phyloP scores from a whole-genome alignment of 2,113 vertebrate species.

The Onychorhynchus coronatus region DNA sequence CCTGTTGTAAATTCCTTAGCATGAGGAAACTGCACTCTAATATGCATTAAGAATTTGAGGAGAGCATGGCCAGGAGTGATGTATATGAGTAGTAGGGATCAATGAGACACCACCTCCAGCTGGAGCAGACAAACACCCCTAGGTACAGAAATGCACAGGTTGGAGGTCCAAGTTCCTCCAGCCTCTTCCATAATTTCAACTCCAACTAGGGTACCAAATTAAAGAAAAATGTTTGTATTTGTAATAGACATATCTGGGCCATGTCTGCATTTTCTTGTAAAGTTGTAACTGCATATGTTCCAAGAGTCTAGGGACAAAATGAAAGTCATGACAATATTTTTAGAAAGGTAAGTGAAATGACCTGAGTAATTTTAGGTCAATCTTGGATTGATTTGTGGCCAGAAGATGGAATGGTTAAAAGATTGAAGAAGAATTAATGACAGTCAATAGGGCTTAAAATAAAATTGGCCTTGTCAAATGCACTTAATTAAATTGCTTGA shows the following conservation, averaged over 20 bases:
- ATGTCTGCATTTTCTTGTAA: background rate
- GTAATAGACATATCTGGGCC: background rate
- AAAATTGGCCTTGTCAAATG: background rate
- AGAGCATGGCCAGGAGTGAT: rapidly evolving
- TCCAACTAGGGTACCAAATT: background rate
- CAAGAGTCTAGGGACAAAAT: background rate
- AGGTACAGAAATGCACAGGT: background rate
- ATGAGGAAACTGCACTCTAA: background rate
- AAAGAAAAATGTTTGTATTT: background rate
- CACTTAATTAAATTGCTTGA: conserved; percentile 24
- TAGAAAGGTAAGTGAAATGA: background rate
- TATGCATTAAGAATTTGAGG: background rate
- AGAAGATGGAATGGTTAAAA: background rate
- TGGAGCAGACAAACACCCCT: background rate
- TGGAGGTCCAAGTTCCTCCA: background rate
- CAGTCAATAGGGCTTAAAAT: background rate
- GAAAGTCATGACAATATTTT: background rate
- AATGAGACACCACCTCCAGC: background rate
- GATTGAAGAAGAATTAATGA: background rate
- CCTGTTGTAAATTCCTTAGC: background rate
- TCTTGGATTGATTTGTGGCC: background rate
- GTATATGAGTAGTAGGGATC: background rate
- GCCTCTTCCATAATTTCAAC: background rate
- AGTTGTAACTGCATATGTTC: rapidly evolving
- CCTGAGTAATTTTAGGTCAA: background rate